Evolutionary conservation across 2,113 vertebrate species (phyloP), one percentile per base, ranked within the genome.

Genomic region (Ictalurus punctatus): DNA sequence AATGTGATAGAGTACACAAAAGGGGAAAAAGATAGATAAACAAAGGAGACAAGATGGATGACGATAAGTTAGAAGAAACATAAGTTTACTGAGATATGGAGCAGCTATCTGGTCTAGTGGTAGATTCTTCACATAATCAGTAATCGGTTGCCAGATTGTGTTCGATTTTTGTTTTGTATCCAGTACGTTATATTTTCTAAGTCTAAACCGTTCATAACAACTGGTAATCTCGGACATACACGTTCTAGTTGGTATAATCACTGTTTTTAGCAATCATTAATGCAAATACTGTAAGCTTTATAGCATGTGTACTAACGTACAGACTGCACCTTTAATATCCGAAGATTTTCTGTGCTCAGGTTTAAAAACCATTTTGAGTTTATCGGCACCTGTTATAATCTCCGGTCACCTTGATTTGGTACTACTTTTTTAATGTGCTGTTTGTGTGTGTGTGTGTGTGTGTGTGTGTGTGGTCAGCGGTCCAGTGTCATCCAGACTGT

Each of bases 401-500:
- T 79, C n/a, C 17, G 3, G 16, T 82, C 80, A 37, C 54, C 54
- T 82, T 58, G n/a, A 58, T 58, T 82, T 12, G 3, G 17, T 37
- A 0, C 52, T 19, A 10, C n/a, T 30, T n/a, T 37, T 9, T 82
- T 82, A 25, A 61, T 83, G 16, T 17, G 12, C 67, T 73, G 27
- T 87, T 48, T 87, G 61, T 88, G 23, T 89, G 61, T 88, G 59
- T 88, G 61, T 87, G 54, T 91, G 69, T 88, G 59, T 88, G 61
- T 87, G 37, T 90, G 58, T 88, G 83, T 88, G 27, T 91, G 30
- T 89, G 34, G 76, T 19, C 86, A 90, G 85, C 87, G 96, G 97
- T 92, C 59, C 93, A 56, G 79, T 98, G 97, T 92, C 95, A 96
- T 89, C 87, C 93, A 0, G 96, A 97, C 91, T 97, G 97, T 63